A percentile compares a stretch with the other conserved stretches of the same genome.
phyloP scores from a whole-genome alignment of 2,113 vertebrate species.

The Cephalopholis sonnerati region DNA sequence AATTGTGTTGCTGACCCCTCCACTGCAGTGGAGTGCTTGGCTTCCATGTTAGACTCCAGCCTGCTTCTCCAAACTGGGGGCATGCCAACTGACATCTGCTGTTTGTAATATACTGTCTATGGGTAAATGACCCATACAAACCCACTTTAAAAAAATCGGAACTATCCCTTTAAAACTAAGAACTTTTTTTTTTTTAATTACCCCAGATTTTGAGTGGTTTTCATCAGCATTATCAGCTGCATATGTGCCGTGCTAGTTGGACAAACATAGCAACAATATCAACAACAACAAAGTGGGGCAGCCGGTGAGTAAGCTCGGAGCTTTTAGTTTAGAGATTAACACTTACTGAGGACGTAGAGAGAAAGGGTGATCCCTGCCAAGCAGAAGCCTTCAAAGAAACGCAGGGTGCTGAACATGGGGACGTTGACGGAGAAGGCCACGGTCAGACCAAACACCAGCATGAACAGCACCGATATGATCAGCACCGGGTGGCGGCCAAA shows the following conservation, averaged over 20 bases:
- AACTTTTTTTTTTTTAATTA: too few species aligned
- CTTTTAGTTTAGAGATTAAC: constrained; percentile 4
- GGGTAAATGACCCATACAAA: too few species aligned
- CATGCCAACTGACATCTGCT: too few species aligned
- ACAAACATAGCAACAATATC: neutral
- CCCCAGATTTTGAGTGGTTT: too few species aligned
- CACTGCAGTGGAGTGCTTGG: too few species aligned
- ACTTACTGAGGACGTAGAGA: constrained; percentile 95
- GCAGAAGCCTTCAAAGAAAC: constrained; percentile 99
- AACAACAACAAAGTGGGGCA: neutral
- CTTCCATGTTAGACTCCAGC: too few species aligned
- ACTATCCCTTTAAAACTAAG: too few species aligned
- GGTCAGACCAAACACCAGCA: constrained; percentile 93
- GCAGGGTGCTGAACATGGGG: constrained; percentile 98
- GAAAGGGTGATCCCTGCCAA: constrained; percentile 95
- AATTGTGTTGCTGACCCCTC: too few species aligned
- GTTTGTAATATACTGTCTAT: too few species aligned
- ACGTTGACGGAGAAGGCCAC: constrained; percentile 96
- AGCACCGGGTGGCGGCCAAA: constrained; percentile 93
- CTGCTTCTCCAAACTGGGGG: too few species aligned
- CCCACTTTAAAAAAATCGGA: too few species aligned
- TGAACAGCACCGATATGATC: constrained; percentile 92
- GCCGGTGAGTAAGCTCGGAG: neutral
- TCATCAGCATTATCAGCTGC: neutral
- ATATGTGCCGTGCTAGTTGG: neutral